phyloP scores from a whole-genome alignment of 2,113 vertebrate genomes.

The Isurus oxyrinchus region DNA sequence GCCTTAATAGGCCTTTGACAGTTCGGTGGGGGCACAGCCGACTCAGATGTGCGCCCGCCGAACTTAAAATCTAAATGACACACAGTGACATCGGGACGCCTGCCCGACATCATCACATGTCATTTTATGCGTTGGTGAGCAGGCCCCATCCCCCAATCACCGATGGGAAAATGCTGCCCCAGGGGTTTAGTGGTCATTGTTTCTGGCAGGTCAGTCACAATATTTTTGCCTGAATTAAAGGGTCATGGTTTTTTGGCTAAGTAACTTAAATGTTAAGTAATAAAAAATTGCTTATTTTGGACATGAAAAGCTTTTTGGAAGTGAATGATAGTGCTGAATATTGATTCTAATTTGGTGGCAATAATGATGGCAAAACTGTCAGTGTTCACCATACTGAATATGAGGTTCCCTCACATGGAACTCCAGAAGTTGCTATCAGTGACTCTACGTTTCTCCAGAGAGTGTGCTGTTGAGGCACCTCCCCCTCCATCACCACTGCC shows the following conservation, averaged over 20 bases:
- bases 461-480: background rate
- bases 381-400: background rate
- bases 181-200: background rate
- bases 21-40: no score
- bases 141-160: no score
- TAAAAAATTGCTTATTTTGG: background rate
- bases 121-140: no score
- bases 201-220: background rate
- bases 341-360: background rate
- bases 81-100: no score
- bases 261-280: background rate
- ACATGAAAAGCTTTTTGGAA: background rate
- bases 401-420: background rate
- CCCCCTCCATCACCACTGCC: no score
- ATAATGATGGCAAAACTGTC: background rate
- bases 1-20: no score
- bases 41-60: no score
- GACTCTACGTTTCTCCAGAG: background rate
- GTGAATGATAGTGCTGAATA: background rate
- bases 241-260: background rate
- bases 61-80: no score
- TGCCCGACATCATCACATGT: no score
- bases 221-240: background rate
- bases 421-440: background rate
- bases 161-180: no score